phyloP scores from a whole-genome alignment of 2,888 invertebrate species.

The Caenorhabditis auriculariae region DNA sequence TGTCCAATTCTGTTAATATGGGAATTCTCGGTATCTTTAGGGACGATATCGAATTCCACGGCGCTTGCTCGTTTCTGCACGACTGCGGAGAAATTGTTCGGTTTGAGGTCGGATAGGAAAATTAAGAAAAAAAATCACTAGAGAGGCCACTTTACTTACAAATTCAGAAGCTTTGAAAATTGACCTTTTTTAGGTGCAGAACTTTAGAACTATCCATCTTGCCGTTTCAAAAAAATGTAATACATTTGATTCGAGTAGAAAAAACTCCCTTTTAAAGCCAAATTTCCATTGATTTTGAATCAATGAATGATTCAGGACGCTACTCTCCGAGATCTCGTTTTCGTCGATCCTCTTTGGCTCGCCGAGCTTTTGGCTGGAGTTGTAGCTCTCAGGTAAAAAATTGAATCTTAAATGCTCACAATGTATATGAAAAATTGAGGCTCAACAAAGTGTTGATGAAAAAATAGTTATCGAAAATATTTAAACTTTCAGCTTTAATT shows the following conservation, averaged over 20 bases:
- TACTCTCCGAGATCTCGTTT: slow-evolving; percentile 88
- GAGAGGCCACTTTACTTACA: background rate
- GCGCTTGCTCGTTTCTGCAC: slow-evolving; percentile 93
- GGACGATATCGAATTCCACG: slow-evolving; percentile 80
- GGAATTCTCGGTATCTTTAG: slow-evolving; percentile 72
- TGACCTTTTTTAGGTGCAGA: background rate
- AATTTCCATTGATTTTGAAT: too few species aligned
- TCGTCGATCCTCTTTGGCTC: slow-evolving; percentile 95
- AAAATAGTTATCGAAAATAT: too few species aligned
- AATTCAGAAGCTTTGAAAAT: background rate
- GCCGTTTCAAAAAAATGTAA: background rate
- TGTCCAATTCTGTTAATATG: background rate
- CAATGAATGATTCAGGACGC: slow-evolving; percentile 83
- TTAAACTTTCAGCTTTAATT: too few species aligned
- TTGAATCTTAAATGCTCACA: too few species aligned
- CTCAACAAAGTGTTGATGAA: too few species aligned
- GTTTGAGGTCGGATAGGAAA: slow-evolving; percentile 33
- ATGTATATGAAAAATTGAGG: too few species aligned
- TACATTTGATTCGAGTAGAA: too few species aligned
- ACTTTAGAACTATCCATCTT: background rate
- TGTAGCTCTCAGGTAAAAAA: slow-evolving; percentile 83
- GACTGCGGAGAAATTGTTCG: slow-evolving; percentile 69
- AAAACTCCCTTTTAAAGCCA: too few species aligned
- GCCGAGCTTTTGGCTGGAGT: slow-evolving; percentile 96
- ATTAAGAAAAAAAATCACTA: background rate